A percentile compares a stretch with the other conserved stretches of the same genome.
These are phyloP conservation scores for Agrotis ipsilon DNA, from an alignment of 2,888 invertebrate genomes.

Conservation along the genomic window DNA sequence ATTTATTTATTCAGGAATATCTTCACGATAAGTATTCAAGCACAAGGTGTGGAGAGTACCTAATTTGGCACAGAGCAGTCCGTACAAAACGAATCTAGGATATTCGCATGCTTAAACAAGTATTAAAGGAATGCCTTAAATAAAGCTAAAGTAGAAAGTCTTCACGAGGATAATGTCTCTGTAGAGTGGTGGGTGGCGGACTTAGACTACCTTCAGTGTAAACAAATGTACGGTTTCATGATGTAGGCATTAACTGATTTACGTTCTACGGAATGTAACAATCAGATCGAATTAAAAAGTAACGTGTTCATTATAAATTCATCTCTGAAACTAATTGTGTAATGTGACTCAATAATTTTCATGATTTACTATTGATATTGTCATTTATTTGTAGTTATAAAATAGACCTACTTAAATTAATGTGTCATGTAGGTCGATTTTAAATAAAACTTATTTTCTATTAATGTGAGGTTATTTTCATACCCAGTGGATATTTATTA, in stretches of 20 bases:
- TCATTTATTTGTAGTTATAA: constrained; percentile 71
- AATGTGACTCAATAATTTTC: constrained; percentile 60
- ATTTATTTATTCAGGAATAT: constrained; percentile 79
- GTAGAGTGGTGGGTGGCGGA: constrained; percentile 28
- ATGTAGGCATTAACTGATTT: constrained; percentile 25
- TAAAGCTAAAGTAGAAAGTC: constrained; percentile 57
- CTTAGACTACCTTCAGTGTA: constrained; percentile 28
- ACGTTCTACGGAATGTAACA: constrained; percentile 30
- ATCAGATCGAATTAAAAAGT: constrained; percentile 29
- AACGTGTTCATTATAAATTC: constrained; percentile 45
- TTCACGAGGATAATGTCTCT: constrained; percentile 43
- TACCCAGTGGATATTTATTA: constrained; percentile 63
- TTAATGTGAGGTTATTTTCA: constrained; percentile 61
- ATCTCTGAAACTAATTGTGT: constrained; percentile 56
- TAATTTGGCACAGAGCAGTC: constrained; percentile 87
- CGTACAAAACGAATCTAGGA: constrained; percentile 60
- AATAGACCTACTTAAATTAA: constrained; percentile 71
- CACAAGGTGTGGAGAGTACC: constrained; percentile 74
- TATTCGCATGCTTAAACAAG: constrained; percentile 56
- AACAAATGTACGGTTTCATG: constrained; percentile 11
- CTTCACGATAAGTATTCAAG: constrained; percentile 79
- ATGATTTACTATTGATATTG: constrained; percentile 72
- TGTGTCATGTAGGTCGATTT: constrained; percentile 67
- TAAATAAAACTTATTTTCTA: constrained; percentile 76
- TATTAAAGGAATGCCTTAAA: constrained; percentile 51